A percentile compares a stretch with the other conserved stretches of the same genome.
Conservation (phyloP, 2,888 invertebrate species). For the Heliconius cydno region DNA sequence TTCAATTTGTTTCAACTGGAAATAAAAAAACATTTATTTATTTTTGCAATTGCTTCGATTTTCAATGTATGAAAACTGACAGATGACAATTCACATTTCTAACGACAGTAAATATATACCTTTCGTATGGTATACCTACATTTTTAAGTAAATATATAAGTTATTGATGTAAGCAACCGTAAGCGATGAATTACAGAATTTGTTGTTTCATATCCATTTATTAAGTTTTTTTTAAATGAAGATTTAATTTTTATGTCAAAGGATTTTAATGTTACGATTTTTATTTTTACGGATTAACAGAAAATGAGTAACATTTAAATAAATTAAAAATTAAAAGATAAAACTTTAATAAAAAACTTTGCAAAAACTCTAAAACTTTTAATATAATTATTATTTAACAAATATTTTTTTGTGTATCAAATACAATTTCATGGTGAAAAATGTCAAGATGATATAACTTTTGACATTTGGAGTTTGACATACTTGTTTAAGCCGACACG, state of each 20-base stretch:
- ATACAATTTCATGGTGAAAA: not conserved
- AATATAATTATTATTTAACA: not conserved
- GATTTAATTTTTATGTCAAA: not conserved
- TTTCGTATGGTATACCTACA: too few relatives aligned
- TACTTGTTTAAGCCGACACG: not conserved
- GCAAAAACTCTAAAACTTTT: too few relatives aligned
- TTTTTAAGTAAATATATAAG: too few relatives aligned
- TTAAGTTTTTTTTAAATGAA: not conserved
- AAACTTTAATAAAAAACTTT: too few relatives aligned
- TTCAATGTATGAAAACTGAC: not conserved
- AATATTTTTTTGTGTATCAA: not conserved
- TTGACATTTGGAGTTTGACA: conserved; percentile 9
- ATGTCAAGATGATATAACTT: not conserved
- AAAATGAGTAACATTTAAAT: too few relatives aligned
- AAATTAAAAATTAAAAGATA: too few relatives aligned
- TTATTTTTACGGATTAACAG: too few relatives aligned
- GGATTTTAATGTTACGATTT: not conserved
- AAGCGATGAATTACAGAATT: not conserved
- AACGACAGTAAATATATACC: too few relatives aligned
- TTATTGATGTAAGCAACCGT: too few relatives aligned
- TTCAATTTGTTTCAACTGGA: too few relatives aligned
- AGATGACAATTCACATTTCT: conserved; percentile 3
- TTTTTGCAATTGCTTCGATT: not conserved
- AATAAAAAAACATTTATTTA: not conserved
- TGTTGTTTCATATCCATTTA: too few relatives aligned